These are phyloP conservation scores for Augiades crinisus DNA, from an alignment of 2,888 invertebrate species.

Conservation along the genomic window DNA sequence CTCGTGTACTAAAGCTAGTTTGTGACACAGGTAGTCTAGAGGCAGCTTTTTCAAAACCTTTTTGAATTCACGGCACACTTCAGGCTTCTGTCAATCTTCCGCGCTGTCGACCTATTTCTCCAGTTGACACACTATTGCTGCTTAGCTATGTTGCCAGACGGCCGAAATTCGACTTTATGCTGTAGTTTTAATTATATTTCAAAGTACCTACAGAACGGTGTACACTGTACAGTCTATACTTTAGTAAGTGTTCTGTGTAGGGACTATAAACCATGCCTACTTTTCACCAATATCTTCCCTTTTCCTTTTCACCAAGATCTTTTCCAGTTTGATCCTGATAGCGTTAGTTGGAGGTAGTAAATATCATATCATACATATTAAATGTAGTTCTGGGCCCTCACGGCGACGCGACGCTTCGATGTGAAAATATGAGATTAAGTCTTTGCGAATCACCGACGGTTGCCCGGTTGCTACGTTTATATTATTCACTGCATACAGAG, in stretches of 20 bases:
- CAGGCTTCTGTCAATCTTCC: slow-evolving; percentile 18
- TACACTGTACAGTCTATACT: no score
- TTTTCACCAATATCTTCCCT: no score
- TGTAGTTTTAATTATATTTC: not conserved
- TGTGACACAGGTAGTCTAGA: not conserved
- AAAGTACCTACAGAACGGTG: no score
- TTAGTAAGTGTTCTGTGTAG: no score
- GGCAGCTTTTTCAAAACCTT: slow-evolving; percentile 11
- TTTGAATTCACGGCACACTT: slow-evolving; percentile 9
- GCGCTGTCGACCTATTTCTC: slow-evolving; percentile 18
- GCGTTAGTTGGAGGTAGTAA: no score
- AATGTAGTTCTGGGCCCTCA: no score
- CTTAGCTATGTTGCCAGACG: not conserved
- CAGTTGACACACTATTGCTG: slow-evolving; percentile 5
- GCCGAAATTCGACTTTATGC: slow-evolving; percentile 11
- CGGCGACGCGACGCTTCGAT: no score
- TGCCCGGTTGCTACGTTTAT: not conserved
- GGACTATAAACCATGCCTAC: no score
- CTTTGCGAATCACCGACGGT: not conserved
- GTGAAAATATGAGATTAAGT: not conserved
- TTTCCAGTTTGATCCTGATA: no score
- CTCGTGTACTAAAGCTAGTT: not conserved
- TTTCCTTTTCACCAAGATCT: no score
- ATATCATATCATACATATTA: no score
- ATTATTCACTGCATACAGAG: not conserved